Conservation (phyloP, 1,140 invertebrate species). For the Drosophila tropicalis region DNA sequence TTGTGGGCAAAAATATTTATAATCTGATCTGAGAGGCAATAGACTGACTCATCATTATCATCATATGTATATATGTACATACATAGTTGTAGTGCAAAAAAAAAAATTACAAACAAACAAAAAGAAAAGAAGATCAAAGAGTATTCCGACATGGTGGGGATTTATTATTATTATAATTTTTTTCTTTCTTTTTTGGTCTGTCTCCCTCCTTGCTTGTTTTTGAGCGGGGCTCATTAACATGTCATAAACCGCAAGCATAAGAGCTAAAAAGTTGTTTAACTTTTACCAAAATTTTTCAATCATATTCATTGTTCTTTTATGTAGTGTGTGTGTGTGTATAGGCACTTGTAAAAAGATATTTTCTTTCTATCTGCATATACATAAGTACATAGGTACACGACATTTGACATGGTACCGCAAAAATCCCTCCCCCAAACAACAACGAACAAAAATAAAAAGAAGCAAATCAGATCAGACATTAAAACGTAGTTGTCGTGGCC, state of each 20-base stretch:
- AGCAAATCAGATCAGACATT: conserved; percentile 40
- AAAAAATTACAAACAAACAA: too few relatives aligned
- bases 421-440: background rate
- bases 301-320: conserved; percentile 60
- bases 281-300: conserved; percentile 35
- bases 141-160: conserved; percentile 22
- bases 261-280: conserved; percentile 29
- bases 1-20: conserved; percentile 39
- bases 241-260: conserved; percentile 74
- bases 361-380: background rate
- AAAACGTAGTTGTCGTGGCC: conserved; percentile 56
- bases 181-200: conserved; percentile 7
- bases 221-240: conserved; percentile 73
- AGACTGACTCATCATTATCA: conserved; percentile 38
- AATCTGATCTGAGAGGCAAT: background rate
- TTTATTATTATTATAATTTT: conserved; percentile 29
- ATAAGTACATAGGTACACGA: conserved; percentile 39
- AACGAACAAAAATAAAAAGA: conserved; percentile 25
- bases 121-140: conserved; percentile 20
- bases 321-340: background rate
- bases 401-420: conserved; percentile 63
- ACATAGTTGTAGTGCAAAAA: background rate
- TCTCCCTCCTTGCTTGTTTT: conserved; percentile 23
- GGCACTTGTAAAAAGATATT: background rate
- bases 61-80: background rate